Base-by-base conservation (phyloP, 2,113 vertebrate species). In the Sylvia atricapilla region DNA sequence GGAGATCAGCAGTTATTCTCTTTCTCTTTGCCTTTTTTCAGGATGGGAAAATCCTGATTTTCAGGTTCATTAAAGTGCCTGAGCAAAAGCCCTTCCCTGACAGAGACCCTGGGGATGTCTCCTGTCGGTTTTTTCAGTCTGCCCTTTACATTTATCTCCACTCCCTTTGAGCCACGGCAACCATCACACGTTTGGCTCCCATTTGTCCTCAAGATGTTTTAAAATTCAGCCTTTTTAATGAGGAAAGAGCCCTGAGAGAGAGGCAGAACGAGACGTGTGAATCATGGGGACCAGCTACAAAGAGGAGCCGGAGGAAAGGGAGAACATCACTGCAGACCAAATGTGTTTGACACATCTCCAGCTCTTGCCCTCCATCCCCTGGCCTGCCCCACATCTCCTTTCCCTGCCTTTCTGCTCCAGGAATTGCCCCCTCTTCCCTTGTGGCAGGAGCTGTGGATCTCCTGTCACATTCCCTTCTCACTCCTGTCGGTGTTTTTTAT, bases 231-330 rank as follows among this genome's bases (percentile, higher is more conserved):
- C 14, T 30, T 22, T n/a, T 37, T 15, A 22, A 78, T 1, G 62
- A 84, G 30, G 62, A 24, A 52, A 56, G 75, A 53, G 62, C 47
- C 43, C 25, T n/a, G 35, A 58, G 35, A 88, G 43, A 43, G 62
- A 46, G 53, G 46, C 49, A 72, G 39, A 89, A 39, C 0, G 12
- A 70, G 37, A 15, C 0, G 0, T 60, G 15, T 24, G 50, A 39
- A 56, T 70, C 39, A 21, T 7, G 49, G 41, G 63, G 62, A 79
- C 2, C 13, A 75, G 22, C 30, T 21, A 43, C 44, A 63, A 23
- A 31, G 77, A 52, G 44, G 30, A 49, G 5, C 8, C 0, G 0
- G 15, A 15, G 47, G 7, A 18, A 17, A 39, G 4, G 9, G 31
- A 67, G 66, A 75, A 27, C 22, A 19, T 31, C 14, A 15, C 49